phyloP scores from a whole-genome alignment of 2,797 vertebrate genomes.

The Hemibagrus guttatus region DNA sequence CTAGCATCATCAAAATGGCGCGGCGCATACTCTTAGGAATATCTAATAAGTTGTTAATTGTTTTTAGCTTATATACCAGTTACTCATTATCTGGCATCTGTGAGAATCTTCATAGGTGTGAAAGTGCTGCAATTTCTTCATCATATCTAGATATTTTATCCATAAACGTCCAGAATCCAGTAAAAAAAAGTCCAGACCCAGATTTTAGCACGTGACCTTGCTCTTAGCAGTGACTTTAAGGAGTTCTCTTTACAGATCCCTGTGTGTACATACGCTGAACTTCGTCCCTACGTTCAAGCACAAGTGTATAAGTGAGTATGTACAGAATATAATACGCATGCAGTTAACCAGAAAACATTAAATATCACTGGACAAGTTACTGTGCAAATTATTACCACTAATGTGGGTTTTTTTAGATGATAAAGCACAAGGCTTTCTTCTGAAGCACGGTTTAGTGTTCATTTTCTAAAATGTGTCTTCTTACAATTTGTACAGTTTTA shows the following conservation, averaged over 20 bases:
- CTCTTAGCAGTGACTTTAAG: background rate
- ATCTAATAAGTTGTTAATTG: no score
- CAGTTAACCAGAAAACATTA: background rate
- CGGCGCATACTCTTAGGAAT: background rate
- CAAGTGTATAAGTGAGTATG: background rate
- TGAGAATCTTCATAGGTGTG: background rate
- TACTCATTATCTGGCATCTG: background rate
- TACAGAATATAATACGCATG: background rate
- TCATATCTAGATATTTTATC: background rate
- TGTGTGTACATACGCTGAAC: no score
- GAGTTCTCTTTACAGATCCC: background rate
- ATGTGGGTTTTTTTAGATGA: background rate
- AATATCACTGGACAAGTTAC: background rate
- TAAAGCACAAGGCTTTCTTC: background rate
- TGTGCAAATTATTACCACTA: background rate
- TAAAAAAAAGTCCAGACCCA: background rate
- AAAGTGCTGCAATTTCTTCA: background rate
- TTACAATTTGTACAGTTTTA: background rate
- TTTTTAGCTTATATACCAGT: background rate
- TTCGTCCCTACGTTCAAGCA: background rate
- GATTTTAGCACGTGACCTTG: background rate
- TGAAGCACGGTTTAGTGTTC: background rate
- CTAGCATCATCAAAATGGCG: background rate
- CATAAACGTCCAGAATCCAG: background rate
- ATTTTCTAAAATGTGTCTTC: background rate